phyloP scores from a whole-genome alignment of 2,888 invertebrate genomes.

The Athalia cordata region DNA sequence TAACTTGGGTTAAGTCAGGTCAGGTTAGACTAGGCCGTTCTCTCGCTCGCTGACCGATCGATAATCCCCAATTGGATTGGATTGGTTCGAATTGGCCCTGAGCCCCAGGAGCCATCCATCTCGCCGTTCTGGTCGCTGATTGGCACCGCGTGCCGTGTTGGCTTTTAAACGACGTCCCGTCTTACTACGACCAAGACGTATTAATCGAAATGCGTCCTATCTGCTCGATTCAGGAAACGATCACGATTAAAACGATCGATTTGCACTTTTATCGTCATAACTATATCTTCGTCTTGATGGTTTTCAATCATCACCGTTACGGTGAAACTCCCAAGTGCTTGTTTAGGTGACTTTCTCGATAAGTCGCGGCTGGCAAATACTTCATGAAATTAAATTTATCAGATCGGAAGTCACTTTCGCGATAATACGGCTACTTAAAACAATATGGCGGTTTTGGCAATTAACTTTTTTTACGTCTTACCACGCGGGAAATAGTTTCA shows the following conservation, averaged over 20 bases:
- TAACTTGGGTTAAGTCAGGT: slow-evolving; percentile 38
- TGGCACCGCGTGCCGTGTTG: slow-evolving; percentile 34
- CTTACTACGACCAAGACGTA: slow-evolving; percentile 8
- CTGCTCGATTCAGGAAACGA: not conserved
- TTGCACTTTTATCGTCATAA: no score
- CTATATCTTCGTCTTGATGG: no score
- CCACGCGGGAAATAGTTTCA: slow-evolving; percentile 16
- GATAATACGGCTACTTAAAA: not conserved
- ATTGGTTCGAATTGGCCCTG: slow-evolving; percentile 46
- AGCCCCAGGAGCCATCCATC: slow-evolving; percentile 45
- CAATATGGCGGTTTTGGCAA: not conserved
- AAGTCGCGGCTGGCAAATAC: not conserved
- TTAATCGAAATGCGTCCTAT: slow-evolving; percentile 3
- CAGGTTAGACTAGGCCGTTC: slow-evolving; percentile 29
- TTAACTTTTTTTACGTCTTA: no score
- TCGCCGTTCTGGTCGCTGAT: slow-evolving; percentile 40
- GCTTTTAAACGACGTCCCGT: slow-evolving; percentile 33
- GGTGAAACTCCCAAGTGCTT: no score
- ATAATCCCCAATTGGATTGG: slow-evolving; percentile 45
- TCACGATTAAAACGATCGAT: not conserved
- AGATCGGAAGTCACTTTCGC: no score
- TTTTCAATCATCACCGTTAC: no score
- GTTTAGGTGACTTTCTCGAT: no score
- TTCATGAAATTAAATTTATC: not conserved
- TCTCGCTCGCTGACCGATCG: slow-evolving; percentile 31